These are phyloP conservation scores for Cydia amplana DNA, from an alignment of 1,140 invertebrate genomes.

Conservation along the genomic window DNA sequence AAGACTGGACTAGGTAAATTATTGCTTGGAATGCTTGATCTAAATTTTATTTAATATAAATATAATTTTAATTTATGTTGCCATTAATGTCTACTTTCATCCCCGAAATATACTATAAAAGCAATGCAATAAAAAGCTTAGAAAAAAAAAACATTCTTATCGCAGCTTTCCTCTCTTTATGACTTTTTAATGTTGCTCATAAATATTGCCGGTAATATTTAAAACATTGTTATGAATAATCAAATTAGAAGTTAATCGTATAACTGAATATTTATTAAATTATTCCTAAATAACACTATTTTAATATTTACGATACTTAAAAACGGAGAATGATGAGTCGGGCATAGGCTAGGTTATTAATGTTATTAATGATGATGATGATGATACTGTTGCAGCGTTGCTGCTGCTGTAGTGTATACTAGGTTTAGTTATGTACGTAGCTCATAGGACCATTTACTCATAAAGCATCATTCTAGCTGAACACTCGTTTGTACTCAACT, in stretches of 20 bases:
- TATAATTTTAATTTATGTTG: constrained; percentile 9
- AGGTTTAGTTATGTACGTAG: too few species aligned
- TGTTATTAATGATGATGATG: too few species aligned
- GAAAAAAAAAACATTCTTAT: constrained; percentile 40
- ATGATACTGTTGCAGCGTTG: too few species aligned
- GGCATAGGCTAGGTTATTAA: too few species aligned
- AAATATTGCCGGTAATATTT: constrained; percentile 36
- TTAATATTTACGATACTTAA: not conserved
- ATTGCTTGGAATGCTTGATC: too few species aligned
- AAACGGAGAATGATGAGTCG: too few species aligned
- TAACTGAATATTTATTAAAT: constrained; percentile 41
- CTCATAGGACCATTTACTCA: too few species aligned
- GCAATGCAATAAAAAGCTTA: constrained; percentile 40
- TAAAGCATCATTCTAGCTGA: too few species aligned
- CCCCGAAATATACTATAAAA: not conserved
- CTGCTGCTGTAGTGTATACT: too few species aligned
- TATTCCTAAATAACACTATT: not conserved
- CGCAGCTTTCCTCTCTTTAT: constrained; percentile 37
- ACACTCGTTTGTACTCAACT: too few species aligned
- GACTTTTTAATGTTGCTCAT: constrained; percentile 41
- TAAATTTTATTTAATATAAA: too few species aligned
- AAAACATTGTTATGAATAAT: constrained; percentile 45
- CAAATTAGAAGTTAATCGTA: constrained; percentile 50
- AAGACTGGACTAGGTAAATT: too few species aligned
- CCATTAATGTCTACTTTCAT: constrained; percentile 7